phyloP scores from a whole-genome alignment of 92 coral and sea anemone genomes.

The Heteractis magnifica region DNA sequence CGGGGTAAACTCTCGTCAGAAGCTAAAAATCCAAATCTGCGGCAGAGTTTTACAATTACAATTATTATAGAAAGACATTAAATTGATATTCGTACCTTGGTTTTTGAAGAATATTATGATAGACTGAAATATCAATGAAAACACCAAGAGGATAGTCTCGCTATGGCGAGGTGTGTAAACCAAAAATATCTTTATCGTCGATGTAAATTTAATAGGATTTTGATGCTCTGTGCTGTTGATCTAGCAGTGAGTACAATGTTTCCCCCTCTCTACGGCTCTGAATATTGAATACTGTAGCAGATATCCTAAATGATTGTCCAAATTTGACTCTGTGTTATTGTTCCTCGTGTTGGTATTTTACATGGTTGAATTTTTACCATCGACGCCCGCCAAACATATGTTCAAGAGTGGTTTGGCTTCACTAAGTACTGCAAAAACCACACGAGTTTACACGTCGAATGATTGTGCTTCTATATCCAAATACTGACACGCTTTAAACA shows the following conservation, averaged over 20 bases:
- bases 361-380: not conserved
- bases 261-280: not conserved
- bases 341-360: not conserved
- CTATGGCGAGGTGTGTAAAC: not conserved
- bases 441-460: slow-evolving; percentile 4
- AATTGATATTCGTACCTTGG: not conserved
- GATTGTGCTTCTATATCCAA: not conserved
- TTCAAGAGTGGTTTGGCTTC: slow-evolving; percentile 5
- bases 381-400: slow-evolving; percentile 11
- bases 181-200: slow-evolving; percentile 24
- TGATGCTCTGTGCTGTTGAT: slow-evolving; percentile 11
- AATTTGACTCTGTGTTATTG: not conserved
- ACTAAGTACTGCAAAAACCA: slow-evolving; percentile 1
- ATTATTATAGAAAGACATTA: not conserved
- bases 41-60: not conserved
- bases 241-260: not conserved
- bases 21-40: not conserved
- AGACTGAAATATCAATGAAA: not conserved
- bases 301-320: not conserved
- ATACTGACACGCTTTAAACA: slow-evolving; percentile 3
- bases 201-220: slow-evolving; percentile 34
- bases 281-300: not conserved
- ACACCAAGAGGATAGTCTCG: slow-evolving; percentile 2
- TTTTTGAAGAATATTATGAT: not conserved
- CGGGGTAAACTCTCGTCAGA: slow-evolving; percentile 9